Base-by-base conservation (phyloP, 2,888 invertebrate genomes). In the Syrphus vitripennis region DNA sequence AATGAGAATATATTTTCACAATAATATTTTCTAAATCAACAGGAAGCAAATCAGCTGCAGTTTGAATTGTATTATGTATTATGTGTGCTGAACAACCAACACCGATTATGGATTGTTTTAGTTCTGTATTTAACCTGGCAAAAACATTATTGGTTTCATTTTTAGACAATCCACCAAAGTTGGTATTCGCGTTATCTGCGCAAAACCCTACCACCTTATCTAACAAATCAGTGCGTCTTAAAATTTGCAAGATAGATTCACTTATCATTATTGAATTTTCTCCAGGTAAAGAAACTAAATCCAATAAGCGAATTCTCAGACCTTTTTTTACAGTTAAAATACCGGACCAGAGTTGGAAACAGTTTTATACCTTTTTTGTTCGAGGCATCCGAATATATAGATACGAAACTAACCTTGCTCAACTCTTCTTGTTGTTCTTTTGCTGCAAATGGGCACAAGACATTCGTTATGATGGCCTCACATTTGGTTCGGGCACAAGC, bases 391-490 rank as follows among this genome's bases (percentile, higher is more conserved):
- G 34, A 34, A 34, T 34, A 72, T n/a, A 75, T 42, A 29, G 45
- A 53, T 2, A 65, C 10, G 34, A 34, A 34, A 34, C 34, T 34
- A 34, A 34, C 34, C 34, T 34, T 34, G 34, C 34, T 34, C 34
- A 34, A 34, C 34, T 34, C 34, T 37, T 40, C 59, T 34, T 34
- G 34, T 34, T 34, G 34, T 34, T 34, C 42, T 9, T 86, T 76
- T 37, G 87, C 29, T 48, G 82, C 40, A 31, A 65, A 53, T 21
- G 55, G 37, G 14, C 42, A 42, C 48, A 69, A 50, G 14, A 76
- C 67, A 26, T 77, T 69, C 3, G 55, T 67, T 14, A 37, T 12
- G 19, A 76, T 76, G 24, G 40, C 45, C 34, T 67, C 76, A 14
- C 26, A 57, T 48, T 76, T 76, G 14, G 48, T 76, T 19, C 57